These are phyloP conservation scores for Gnathonemus longibarbis DNA, from an alignment of 2,113 vertebrate genomes.

Conservation along the genomic window DNA sequence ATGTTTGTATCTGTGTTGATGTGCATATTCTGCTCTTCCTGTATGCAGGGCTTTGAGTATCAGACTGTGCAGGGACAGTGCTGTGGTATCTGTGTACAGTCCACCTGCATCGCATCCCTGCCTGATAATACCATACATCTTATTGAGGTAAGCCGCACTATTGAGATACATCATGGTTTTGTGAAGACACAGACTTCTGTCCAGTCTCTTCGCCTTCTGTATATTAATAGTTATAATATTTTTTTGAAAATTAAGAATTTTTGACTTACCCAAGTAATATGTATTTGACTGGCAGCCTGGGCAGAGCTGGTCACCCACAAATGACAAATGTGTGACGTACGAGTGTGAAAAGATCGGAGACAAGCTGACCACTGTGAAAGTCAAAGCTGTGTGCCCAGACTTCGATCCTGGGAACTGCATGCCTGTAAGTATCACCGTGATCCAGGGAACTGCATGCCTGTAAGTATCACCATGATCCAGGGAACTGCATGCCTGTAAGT, in stretches of 20 bases:
- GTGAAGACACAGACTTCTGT: neutral
- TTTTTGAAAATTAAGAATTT: neutral
- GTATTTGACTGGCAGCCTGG: conserved; percentile 52
- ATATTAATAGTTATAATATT: neutral
- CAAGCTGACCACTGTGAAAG: conserved; percentile 39
- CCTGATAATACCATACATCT: conserved; percentile 31
- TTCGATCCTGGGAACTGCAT: conserved; percentile 56
- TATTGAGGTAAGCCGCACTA: conserved; percentile 50
- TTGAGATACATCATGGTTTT: neutral
- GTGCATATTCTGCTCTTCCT: neutral
- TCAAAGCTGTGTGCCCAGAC: conserved; percentile 47
- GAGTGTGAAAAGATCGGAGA: conserved; percentile 56
- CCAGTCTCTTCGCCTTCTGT: neutral
- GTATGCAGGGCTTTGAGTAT: conserved; percentile 62
- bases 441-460: too few relatives aligned
- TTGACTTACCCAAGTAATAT: neutral
- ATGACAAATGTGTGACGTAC: conserved; percentile 67
- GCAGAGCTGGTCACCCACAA: conserved; percentile 39
- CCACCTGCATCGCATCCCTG: conserved; percentile 52
- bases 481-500: conserved; percentile 70
- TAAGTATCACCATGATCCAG: conserved; percentile 20
- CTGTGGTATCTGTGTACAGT: conserved; percentile 69
- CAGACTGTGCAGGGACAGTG: conserved; percentile 46
- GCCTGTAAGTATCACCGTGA: conserved; percentile 58
- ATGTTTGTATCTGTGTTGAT: neutral